Conservation (phyloP, 2,888 invertebrate genomes). For the Coelopa pilipes region DNA sequence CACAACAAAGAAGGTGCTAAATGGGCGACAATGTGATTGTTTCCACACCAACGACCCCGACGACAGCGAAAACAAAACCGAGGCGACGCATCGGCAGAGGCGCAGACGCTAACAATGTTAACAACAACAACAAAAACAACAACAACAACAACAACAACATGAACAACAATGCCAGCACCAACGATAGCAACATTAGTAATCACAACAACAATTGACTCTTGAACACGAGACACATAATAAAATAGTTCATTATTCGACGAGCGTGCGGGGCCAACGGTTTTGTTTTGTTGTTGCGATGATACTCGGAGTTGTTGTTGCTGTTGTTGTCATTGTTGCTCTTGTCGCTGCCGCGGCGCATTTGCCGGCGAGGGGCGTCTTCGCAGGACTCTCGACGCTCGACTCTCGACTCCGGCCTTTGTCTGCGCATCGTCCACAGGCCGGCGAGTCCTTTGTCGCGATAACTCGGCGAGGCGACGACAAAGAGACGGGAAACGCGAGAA, state of each 20-base stretch:
- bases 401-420: conserved; percentile 11
- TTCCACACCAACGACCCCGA: background rate
- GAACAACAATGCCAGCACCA: too few species aligned
- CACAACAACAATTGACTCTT: background rate
- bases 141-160: conserved; percentile 25
- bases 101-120: background rate
- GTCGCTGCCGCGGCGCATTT: too few species aligned
- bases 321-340: background rate
- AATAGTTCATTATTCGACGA: conserved; percentile 29
- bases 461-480: background rate
- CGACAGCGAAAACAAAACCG: background rate
- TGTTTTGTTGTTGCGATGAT: conserved; percentile 2
- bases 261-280: background rate
- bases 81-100: background rate
- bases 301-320: background rate
- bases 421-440: conserved; percentile 14
- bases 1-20: conserved; percentile 49
- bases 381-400: conserved; percentile 9
- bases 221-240: conserved; percentile 31
- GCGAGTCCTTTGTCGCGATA: conserved; percentile 7
- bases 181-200: background rate
- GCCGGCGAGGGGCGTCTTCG: background rate
- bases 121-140: background rate
- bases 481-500: too few species aligned
- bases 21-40: conserved; percentile 39